Base-by-base conservation (phyloP, 2,113 vertebrate genomes). In the Malurus melanocephalus region DNA sequence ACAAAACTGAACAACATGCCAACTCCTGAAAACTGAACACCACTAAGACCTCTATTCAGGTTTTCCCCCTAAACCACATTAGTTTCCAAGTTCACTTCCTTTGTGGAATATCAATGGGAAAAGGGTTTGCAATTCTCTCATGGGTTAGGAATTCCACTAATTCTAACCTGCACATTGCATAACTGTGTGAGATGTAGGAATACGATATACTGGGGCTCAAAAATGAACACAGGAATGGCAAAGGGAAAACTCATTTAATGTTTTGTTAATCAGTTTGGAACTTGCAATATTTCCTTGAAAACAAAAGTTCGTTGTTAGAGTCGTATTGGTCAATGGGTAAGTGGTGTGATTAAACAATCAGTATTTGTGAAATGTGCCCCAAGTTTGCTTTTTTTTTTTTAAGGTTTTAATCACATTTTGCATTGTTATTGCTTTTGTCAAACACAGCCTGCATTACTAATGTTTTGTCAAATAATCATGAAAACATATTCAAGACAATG, bases 1-100 rank as follows among this genome's bases (percentile, higher is more conserved):
- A 98, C 96, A 96, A 97, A 98, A 97, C 97, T 97, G 95, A 97
- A 97, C 96, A 97, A 97, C 96, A 87, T 95, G 96, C 96, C 96
- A 96, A 67, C 92, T 96, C 73, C 95, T 91, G 92, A 97, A 97
- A 96, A 96, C 81, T 61, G 92, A 95, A 86, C 84, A 2, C 92
- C 86, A 93, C 95, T 95, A 92, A 96, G 89, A 87, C 67, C 73
- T 94, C 97, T 97, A 98, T 98, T 97, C 97, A 98, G 67, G 49
- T 91, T 92, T 93, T 89, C 62, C 81, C 75, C 42, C 60, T 27
- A 96, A 96, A 94, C 89, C 93, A 96, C 96, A 93, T 87, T 94
- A 95, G 92, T 95, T 96, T 97, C 96, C 94, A 97, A 96, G 96
- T 97, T 97, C 93, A 95, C 88, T 96, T 97, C 97, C 96, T 97